A percentile compares a stretch with the other conserved stretches of the same genome.
phyloP scores from a whole-genome alignment of 1,140 invertebrate genomes.

The Anoplolepis gracilipes region DNA sequence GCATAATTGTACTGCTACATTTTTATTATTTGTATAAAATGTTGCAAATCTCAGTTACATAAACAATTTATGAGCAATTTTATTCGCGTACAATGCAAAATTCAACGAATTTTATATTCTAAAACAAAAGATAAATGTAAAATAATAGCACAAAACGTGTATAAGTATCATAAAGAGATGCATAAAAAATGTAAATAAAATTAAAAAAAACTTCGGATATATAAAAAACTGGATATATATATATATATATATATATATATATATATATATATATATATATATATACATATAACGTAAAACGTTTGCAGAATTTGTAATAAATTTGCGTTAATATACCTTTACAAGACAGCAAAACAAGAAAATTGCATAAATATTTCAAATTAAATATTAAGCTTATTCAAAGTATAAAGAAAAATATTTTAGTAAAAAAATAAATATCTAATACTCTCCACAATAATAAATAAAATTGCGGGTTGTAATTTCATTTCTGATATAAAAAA shows the following conservation, averaged over 20 bases:
- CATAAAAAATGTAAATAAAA: conserved; percentile 19
- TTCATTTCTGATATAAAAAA: not conserved
- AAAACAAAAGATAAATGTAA: conserved; percentile 28
- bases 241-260: not conserved
- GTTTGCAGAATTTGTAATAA: not conserved
- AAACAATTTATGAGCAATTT: conserved; percentile 2
- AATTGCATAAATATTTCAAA: not conserved
- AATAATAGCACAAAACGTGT: conserved; percentile 8
- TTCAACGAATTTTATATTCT: conserved; percentile 53
- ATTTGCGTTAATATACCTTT: not conserved
- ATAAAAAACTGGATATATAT: not conserved
- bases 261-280: not conserved
- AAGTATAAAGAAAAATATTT: not conserved
- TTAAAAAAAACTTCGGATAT: not conserved
- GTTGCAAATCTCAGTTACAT: conserved; percentile 11
- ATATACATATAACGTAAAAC: not conserved
- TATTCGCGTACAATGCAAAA: not conserved
- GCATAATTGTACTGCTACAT: not conserved
- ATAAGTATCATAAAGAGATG: not conserved
- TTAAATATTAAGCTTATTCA: no score
- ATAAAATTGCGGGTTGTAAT: not conserved
- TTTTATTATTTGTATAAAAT: not conserved
- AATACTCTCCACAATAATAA: not conserved
- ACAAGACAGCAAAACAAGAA: not conserved
- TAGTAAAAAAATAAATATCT: not conserved